Evolutionary conservation across 2,797 vertebrate genomes (phyloP), one percentile per base, ranked within the genome.

Genomic region (Melanotaenia pygmaea): DNA sequence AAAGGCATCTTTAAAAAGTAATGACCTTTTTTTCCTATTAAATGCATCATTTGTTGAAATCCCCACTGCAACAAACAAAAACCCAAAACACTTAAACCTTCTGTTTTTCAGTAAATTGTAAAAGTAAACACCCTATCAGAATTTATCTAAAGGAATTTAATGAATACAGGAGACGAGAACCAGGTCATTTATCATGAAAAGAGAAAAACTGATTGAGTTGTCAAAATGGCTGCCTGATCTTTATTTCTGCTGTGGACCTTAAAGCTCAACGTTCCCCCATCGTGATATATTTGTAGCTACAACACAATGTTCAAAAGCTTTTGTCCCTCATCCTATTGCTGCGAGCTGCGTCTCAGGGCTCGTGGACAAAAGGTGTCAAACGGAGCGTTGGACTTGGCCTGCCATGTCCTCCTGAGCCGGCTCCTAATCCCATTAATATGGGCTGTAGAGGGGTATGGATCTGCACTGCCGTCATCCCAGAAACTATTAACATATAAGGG

Each of bases 401-500:
- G 80, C 88, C 80, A 81, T 65, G 86, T 89, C 81, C 77, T 88
- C 77, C 86, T n/a, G 77, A 74, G 87, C 81, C 84, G 37, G 72
- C 69, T 83, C 80, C 86, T 94, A 94, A 94, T 94, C 93, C 92
- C 91, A 92, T 94, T 94, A 94, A 84, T 74, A 76, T 64, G 83
- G 64, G 53, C 83, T 54, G 72, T 64, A 80, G 73, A 77, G 75
- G 85, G 86, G 86, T 67, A 74, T 69, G 82, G 79, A 88, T 84
- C 72, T 59, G 72, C 64, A 56, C 74, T 80, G 58, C 81, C 80
- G 83, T 78, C 83, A 80, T 85, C 85, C 82, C 68, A 30, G 60
- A 59, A 63, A 74, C 77, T 61, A 79, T 86, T 74, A 85, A 81
- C 65, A 82, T 74, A 76, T 59, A 8, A 79, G 60, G 84, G 12